phyloP scores from a whole-genome alignment of 2,888 invertebrate genomes.

The Dynastes grantii region DNA sequence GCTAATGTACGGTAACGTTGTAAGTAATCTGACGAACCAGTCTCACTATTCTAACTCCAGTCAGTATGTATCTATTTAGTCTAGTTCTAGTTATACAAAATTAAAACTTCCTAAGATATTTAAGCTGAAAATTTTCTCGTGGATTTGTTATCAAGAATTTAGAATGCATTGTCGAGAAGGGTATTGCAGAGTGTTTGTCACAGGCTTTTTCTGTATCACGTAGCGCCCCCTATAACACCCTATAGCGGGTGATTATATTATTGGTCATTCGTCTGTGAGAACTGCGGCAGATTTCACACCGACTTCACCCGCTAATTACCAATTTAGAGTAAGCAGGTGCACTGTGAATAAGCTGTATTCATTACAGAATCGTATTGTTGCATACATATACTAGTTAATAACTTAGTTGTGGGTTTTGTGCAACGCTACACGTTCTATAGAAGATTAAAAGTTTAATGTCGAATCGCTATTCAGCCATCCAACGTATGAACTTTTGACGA shows the following conservation, averaged over 20 bases:
- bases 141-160: background rate
- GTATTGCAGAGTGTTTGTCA: background rate
- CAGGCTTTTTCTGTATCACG: conserved; percentile 45
- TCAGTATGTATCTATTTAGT: no score
- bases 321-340: conserved; percentile 69
- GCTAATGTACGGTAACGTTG: no score
- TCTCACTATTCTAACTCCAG: no score
- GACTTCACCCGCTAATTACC: conserved; percentile 71
- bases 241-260: conserved; percentile 65
- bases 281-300: conserved; percentile 70
- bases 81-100: no score
- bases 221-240: conserved; percentile 37
- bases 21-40: no score
- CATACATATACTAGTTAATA: conserved; percentile 66
- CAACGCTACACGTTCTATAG: conserved; percentile 52
- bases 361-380: conserved; percentile 68
- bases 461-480: conserved; percentile 37
- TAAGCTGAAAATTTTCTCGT: no score
- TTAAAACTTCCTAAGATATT: no score
- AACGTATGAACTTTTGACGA: conserved; percentile 39
- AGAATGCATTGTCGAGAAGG: conserved; percentile 11
- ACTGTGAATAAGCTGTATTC: conserved; percentile 65
- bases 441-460: conserved; percentile 52
- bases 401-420: conserved; percentile 63
- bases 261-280: conserved; percentile 69